Evolutionary conservation across 2,113 vertebrate species (phyloP), one percentile per base, ranked within the genome.

Genomic region (Vulpes lagopus): DNA sequence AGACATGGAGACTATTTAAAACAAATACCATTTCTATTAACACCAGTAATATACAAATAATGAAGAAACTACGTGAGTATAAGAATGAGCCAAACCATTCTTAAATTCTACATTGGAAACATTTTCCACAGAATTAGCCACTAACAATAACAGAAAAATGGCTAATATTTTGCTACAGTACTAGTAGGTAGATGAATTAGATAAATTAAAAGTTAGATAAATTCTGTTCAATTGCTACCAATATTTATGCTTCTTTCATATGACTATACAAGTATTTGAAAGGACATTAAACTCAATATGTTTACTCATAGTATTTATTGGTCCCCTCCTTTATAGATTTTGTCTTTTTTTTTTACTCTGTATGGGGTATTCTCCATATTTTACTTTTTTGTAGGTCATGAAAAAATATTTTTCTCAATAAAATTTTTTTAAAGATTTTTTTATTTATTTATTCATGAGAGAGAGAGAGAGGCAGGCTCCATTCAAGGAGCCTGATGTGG

Each of bases 391-490:
- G 43, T 91, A 86, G 5, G 7, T 94, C 38, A 94, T 12, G 43
- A 73, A 82, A 88, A 1, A 57, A 1, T 93, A 65, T 97, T 98
- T 98, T 97, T 96, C 79, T 91, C 78, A 65, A 80, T 91, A 65
- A 92, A 98, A 95, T 91, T 16, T 76, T 97, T 43, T 43, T 43
- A 7, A 43, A 43, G 43, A 43, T 43, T 43, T 43, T 43, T 43
- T 43, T 43, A 35, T 35, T 43, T 7, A 43, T 43, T 43, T 43
- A 43, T 43, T 43, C 43, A 43, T 43, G 43, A 43, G 43, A 43
- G 43, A 43, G 43, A 43, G 7, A 43, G 43, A 43, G 43, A 43
- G 43, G 43, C 43, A 43, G 43, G 43, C 43, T 43, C 43, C 43
- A 43, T 43, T 6, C 43, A 43, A 43, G 43, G 43, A 43, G 6